Evolutionary conservation across 2,797 vertebrate genomes (phyloP).

Genomic region (Dicrostonyx torquatus): DNA sequence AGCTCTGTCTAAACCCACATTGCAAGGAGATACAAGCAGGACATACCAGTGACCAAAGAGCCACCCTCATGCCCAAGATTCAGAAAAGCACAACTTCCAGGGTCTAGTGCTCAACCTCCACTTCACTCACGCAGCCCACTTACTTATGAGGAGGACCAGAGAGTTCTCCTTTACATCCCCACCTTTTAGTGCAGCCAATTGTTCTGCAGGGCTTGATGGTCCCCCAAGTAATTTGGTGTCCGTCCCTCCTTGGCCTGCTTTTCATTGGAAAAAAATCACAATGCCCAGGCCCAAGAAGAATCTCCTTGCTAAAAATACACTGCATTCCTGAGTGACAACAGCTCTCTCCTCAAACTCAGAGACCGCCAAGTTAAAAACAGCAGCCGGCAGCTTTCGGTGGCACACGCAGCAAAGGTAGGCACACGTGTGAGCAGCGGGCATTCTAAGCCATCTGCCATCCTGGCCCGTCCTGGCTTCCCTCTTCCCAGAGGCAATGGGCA

Average conservation of each 20-base stretch:
- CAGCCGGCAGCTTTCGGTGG: conserved; percentile 84
- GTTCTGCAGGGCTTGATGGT: conserved; percentile 76
- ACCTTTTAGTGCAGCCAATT: conserved; percentile 63
- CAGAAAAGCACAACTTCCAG: background rate
- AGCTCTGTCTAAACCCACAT: background rate
- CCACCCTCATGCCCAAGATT: background rate
- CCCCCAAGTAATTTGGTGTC: conserved; percentile 66
- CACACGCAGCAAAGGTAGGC: conserved; percentile 83
- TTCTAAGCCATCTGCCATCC: conserved; percentile 87
- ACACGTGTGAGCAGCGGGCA: conserved; percentile 83
- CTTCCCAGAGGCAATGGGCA: conserved; percentile 83
- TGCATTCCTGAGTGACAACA: conserved; percentile 83
- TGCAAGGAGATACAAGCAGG: background rate
- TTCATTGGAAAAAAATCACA: conserved; percentile 74
- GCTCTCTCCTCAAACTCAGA: conserved; percentile 80
- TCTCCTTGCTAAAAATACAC: conserved; percentile 85
- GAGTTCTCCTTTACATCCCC: conserved; percentile 20
- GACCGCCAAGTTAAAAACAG: conserved; percentile 85
- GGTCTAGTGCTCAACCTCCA: background rate
- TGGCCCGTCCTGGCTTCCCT: conserved; percentile 83
- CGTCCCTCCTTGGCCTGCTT: conserved; percentile 71
- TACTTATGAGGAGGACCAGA: conserved; percentile 11
- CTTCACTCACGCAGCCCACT: background rate
- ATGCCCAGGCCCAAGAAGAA: conserved; percentile 71
- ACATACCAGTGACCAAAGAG: background rate